Base-by-base conservation (phyloP, 2,888 invertebrate genomes). In the Nymphalis polychloros region DNA sequence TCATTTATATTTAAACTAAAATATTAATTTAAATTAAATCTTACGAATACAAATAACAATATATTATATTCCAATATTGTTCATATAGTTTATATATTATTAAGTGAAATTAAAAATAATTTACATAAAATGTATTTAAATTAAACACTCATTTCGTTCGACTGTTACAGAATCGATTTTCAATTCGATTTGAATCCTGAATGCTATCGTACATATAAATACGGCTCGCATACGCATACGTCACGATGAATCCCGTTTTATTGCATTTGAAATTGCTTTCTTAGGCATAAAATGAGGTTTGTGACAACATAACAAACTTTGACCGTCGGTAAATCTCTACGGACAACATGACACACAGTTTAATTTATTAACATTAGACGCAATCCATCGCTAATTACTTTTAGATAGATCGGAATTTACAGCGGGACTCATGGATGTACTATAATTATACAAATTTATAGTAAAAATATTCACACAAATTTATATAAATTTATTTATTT, bases 251-350 rank as follows among this genome's bases (percentile, higher is more conserved):
- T 71, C 68, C 73, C 68, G 69, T 75, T 78, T 79, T 77, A 79
- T 77, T 75, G 69, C 73, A 67, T 69, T 71, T 72, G 61, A 75
- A 76, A 78, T 77, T 71, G 76, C 77, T 77, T 75, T 73, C 74
- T 67, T 67, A 67, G 67, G 62, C 69, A 70, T 70, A 72, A 77
- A 76, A 76, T 73, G 68, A 63, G 61, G 69, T 72, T 70, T 59
- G 61, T 63, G 66, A 67, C 67, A 63, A 68, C 52, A 57, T 67
- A 53, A 35, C 53, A 47, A 60, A 61, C 27, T 60, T 66, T 59
- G 53, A 23, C 23, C 27, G 13, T 7, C 16, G 13, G n/a, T 31
- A 52, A 5, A 59, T 52, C 52, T 41, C 17, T 17, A 35, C 7
- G n/a, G 41, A 59, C 59, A 59, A 4, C 27, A 31, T 31, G 27